Base-by-base conservation (phyloP, 1,140 invertebrate species). In the Glomeris maerens region DNA sequence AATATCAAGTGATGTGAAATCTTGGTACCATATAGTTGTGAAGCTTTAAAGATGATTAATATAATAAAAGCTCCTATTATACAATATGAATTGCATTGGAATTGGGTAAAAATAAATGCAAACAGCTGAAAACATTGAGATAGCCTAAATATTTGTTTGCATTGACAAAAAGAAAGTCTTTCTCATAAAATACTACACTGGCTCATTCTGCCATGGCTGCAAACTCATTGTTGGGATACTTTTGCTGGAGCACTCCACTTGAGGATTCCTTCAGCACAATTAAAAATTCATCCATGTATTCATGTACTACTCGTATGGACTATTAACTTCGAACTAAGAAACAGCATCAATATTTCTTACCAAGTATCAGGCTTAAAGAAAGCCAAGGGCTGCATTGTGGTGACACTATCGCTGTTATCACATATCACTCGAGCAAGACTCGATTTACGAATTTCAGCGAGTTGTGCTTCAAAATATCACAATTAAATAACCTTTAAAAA, bases 391-490 rank as follows among this genome's bases (percentile, higher is more conserved):
- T 42, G 2, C n/a, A 49, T 39, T 1, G 20, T n/a, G 14, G 14
- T 20, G 2, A 42, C 38, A 48, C 14, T 14, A 28, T 40, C n/a
- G 14, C 14, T 42, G 14, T 52, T n/a, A 48, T 40, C 20, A 48
- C 21, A 48, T 40, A 28, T 47, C 2, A 48, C n/a, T 56, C 80
- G 72, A 1, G 78, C 67, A 46, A 91, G 79, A 2, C 75, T 73
- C 3, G 79, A 64, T 59, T 84, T 76, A 51, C 75, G 62, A 26
- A 80, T 69, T 56, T 77, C 78, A 54, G 51, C 69, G 13, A 36
- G 20, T 36, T 36, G 31, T 13, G 31, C 31, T 36, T 13, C 20
- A 36, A 36, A 36, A 13, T 36, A 36, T 36, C 20, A 36, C 10
- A 36, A 36, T 13, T n/a, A n/a, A n/a, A n/a, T n/a, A n/a, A n/a